Conservation (phyloP, 2,888 invertebrate species). For the Amphipoea oculea region DNA sequence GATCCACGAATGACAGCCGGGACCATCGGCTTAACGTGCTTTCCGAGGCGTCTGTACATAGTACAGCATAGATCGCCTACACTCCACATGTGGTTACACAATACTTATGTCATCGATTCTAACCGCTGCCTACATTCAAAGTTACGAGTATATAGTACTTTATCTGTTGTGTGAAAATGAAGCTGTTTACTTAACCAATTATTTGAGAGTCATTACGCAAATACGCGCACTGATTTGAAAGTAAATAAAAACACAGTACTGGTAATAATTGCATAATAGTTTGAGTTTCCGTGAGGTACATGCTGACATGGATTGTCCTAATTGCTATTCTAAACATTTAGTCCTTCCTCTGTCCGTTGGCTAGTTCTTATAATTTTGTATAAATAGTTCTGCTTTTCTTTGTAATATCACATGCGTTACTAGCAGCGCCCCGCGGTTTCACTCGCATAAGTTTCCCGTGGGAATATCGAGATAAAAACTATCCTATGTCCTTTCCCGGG, state of each 20-base stretch:
- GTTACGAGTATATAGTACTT: constrained; percentile 33
- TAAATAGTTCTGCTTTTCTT: not conserved
- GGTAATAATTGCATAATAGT: constrained; percentile 25
- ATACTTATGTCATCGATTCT: constrained; percentile 60
- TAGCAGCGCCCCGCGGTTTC: no score
- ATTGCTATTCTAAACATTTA: constrained; percentile 15
- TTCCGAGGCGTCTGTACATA: not conserved
- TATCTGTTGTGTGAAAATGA: constrained; percentile 15
- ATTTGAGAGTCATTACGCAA: constrained; percentile 38
- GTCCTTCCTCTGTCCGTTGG: not conserved
- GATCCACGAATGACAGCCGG: no score
- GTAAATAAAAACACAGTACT: constrained; percentile 37
- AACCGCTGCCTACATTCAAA: constrained; percentile 52
- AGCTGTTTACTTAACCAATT: constrained; percentile 51
- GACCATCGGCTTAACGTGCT: no score
- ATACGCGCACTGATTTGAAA: constrained; percentile 33
- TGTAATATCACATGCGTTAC: not conserved
- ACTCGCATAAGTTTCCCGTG: no score
- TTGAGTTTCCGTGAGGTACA: not conserved
- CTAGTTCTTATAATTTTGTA: not conserved
- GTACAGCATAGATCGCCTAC: constrained; percentile 35
- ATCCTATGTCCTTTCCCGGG: no score
- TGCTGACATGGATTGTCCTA: not conserved
- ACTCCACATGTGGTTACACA: constrained; percentile 53
- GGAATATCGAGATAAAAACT: no score